Percentiles rank a stretch among this genome's conserved stretches.
Conservation (phyloP, 2,888 invertebrate species). For the Camptogramma bilineatum region DNA sequence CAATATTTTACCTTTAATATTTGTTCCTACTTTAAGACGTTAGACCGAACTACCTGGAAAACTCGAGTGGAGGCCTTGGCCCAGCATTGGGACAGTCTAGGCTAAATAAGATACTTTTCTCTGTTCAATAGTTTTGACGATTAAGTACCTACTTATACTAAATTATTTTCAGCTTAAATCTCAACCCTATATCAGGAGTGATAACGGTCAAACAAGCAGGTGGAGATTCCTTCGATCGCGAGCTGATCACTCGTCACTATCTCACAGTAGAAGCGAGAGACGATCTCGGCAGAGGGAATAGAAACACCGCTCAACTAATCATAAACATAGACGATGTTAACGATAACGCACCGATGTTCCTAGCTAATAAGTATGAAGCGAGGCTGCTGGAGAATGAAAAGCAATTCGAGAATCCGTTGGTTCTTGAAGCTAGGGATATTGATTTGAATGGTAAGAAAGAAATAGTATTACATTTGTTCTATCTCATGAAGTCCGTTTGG, state of each 20-base stretch:
- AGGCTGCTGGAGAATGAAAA: constrained; percentile 92
- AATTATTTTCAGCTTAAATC: constrained; percentile 86
- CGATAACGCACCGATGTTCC: constrained; percentile 95
- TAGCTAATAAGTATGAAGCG: constrained; percentile 93
- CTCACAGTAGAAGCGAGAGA: constrained; percentile 96
- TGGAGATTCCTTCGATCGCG: constrained; percentile 93
- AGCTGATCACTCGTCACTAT: constrained; percentile 92
- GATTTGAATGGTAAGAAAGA: constrained; percentile 90
- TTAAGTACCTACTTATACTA: no score
- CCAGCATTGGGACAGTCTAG: no score
- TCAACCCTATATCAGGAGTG: constrained; percentile 93
- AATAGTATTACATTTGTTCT: neutral
- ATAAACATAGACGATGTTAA: constrained; percentile 94
- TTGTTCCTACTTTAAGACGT: no score
- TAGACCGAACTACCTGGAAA: no score
- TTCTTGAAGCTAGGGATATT: constrained; percentile 92
- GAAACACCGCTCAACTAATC: constrained; percentile 93
- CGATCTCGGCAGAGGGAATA: constrained; percentile 90
- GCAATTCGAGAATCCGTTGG: constrained; percentile 90
- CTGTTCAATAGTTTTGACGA: no score
- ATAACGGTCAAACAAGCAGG: constrained; percentile 92
- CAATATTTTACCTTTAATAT: no score
- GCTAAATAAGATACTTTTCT: no score
- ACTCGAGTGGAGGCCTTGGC: no score
- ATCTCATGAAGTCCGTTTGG: no score